These are phyloP conservation scores for Dynastes hyllus DNA, from an alignment of 2,888 invertebrate species.

Conservation along the genomic window DNA sequence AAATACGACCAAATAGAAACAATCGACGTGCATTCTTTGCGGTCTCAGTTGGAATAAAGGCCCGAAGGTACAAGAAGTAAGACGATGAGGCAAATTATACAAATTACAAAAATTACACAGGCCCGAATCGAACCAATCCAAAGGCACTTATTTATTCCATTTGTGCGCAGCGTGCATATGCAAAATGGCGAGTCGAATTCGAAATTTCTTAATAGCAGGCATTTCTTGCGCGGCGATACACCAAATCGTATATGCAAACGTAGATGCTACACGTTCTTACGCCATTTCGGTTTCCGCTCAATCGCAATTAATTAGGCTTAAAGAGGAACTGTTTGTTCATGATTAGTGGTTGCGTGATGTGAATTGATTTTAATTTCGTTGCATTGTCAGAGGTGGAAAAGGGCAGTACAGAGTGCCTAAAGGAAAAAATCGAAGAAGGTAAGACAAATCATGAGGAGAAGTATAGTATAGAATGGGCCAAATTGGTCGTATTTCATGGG, in stretches of 20 bases:
- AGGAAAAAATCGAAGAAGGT: no score
- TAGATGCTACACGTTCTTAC: constrained; percentile 22
- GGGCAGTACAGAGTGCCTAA: no score
- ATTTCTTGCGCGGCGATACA: constrained; percentile 29
- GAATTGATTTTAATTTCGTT: constrained; percentile 28
- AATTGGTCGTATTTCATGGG: no score
- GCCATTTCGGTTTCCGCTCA: constrained; percentile 1
- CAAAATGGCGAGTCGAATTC: constrained; percentile 53
- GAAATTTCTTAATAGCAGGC: constrained; percentile 51
- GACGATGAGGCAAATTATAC: constrained; percentile 48
- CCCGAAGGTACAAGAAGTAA: constrained; percentile 28
- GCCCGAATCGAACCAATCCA: constrained; percentile 50
- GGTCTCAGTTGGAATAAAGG: constrained; percentile 7
- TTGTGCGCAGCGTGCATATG: constrained; percentile 38
- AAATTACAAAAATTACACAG: constrained; percentile 53
- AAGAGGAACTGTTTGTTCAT: constrained; percentile 19
- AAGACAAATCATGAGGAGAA: no score
- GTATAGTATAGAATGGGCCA: no score
- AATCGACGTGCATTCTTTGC: constrained; percentile 31
- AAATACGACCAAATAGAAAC: constrained; percentile 16
- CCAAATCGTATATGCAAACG: constrained; percentile 1
- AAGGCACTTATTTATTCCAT: constrained; percentile 50
- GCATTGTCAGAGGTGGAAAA: neutral
- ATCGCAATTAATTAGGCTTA: constrained; percentile 24
- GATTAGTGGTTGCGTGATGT: constrained; percentile 1